phyloP scores from a whole-genome alignment of 2,113 vertebrate genomes.

The Scalopus aquaticus region DNA sequence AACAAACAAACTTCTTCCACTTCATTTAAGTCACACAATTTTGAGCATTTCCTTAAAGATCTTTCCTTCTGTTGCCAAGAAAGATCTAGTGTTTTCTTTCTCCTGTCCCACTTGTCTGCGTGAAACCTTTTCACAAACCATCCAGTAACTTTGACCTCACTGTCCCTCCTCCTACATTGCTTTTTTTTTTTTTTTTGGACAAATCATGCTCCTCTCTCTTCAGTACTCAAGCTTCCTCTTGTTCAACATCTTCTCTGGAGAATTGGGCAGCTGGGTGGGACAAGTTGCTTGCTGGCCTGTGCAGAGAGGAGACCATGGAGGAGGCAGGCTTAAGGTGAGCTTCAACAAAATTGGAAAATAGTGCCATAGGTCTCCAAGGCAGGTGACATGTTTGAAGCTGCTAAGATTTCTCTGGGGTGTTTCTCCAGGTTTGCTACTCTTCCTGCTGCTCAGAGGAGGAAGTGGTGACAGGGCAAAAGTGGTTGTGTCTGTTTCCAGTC shows the following conservation, averaged over 20 bases:
- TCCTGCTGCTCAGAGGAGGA: background rate
- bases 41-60: background rate
- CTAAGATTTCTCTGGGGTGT: background rate
- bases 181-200: background rate
- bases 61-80: background rate
- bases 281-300: background rate
- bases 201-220: background rate
- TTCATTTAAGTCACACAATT: background rate
- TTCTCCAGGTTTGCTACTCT: background rate
- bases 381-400: background rate
- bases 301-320: background rate
- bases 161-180: accelerated
- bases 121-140: background rate
- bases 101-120: background rate
- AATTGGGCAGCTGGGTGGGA: background rate
- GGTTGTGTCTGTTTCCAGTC: background rate
- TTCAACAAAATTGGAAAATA: background rate
- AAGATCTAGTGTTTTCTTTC: background rate
- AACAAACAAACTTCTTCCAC: background rate
- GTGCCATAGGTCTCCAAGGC: background rate
- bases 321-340: background rate
- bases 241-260: background rate
- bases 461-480: background rate
- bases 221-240: background rate
- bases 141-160: background rate